A percentile compares a stretch with the other conserved stretches of the same genome.
These are phyloP conservation scores for Felis catus DNA, from an alignment of 2,113 vertebrate species.

Conservation along the genomic window F.catus_Fca126_mat1.0 CM031421.1:95972501-95973000, in stretches of 20 bases:
- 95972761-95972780: background rate
- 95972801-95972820: slow-evolving; percentile 58
- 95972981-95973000: slow-evolving; percentile 59
- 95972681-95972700: slow-evolving; percentile 25
- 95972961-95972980: slow-evolving; percentile 20
- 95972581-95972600: slow-evolving; percentile 41
- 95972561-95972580: slow-evolving; percentile 49
- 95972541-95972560: slow-evolving; percentile 22
- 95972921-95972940: background rate
- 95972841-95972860: slow-evolving; percentile 11
- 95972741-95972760: slow-evolving; percentile 17
- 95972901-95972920: slow-evolving; percentile 3
- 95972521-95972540: slow-evolving; percentile 8
- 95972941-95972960: slow-evolving; percentile 16
- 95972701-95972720: background rate
- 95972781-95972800: slow-evolving; percentile 50
- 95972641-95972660: slow-evolving; percentile 24
- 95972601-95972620: slow-evolving; percentile 1
- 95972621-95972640: slow-evolving; percentile 33
- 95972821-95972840: slow-evolving; percentile 46
- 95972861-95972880: slow-evolving; percentile 21
- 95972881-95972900: slow-evolving; percentile 41
- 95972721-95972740: slow-evolving; percentile 7
- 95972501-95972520: slow-evolving; percentile 27
- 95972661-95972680: slow-evolving; percentile 28